Percentiles rank a stretch among this genome's conserved stretches.
Evolutionary conservation across 2,888 invertebrate genomes (phyloP).

Genomic region (Dasysyrphus albostriatus): DNA sequence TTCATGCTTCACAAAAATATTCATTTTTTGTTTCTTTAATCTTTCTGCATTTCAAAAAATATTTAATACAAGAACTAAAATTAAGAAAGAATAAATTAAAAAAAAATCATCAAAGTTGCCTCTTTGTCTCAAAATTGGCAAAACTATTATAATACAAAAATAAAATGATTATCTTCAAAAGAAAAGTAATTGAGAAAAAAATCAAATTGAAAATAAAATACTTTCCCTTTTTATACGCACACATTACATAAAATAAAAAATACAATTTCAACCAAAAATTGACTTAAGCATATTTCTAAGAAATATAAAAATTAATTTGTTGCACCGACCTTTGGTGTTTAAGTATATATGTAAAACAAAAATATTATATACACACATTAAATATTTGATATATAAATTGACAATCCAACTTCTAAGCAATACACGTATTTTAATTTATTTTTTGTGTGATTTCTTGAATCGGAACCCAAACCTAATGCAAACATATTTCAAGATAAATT

Average conservation of each 20-base stretch:
- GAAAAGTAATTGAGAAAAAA: constrained; percentile 20
- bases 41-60: constrained; percentile 7
- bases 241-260: constrained; percentile 43
- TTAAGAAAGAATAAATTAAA: constrained; percentile 28
- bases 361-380: constrained; percentile 59
- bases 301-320: constrained; percentile 70
- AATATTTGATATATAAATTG: constrained; percentile 71
- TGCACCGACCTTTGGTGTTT: constrained; percentile 73
- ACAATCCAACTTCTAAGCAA: constrained; percentile 76
- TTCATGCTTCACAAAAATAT: no score
- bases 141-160: constrained; percentile 29
- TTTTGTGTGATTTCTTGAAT: constrained; percentile 41
- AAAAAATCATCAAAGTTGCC: constrained; percentile 71
- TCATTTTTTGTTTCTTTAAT: background rate
- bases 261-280: constrained; percentile 71
- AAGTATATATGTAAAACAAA: constrained; percentile 30
- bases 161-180: constrained; percentile 28
- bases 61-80: constrained; percentile 17
- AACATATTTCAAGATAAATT: background rate
- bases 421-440: constrained; percentile 55
- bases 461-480: constrained; percentile 34
- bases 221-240: constrained; percentile 71
- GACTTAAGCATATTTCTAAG: constrained; percentile 73
- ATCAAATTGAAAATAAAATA: constrained; percentile 28
- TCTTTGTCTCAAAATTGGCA: constrained; percentile 73